Base-by-base conservation (phyloP, 2,113 vertebrate species). In the Misgurnus anguillicaudatus region DNA sequence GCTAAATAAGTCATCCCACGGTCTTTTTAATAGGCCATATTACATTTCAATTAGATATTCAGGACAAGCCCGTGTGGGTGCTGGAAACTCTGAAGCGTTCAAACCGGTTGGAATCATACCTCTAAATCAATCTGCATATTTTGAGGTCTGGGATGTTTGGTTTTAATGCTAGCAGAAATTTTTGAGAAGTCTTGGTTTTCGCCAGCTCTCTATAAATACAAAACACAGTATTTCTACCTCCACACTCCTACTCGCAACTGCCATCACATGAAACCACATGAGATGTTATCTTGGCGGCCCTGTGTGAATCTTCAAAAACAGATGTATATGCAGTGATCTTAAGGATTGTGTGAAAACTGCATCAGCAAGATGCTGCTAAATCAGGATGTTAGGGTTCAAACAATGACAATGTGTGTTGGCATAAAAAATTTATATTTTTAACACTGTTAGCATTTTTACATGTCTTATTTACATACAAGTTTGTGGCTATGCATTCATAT, bases 71-170 rank as follows among this genome's bases (percentile, higher is more conserved):
- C 10, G 61, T 58, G 78, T 80, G 61, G 70, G 78, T 10, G 70
- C 36, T 80, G 78, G 78, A 80, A 80, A 80, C 7, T 71, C 36
- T 80, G 68, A 53, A 38, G 48, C 38, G 55, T 55, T 36, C 61
- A 70, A 38, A 42, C 55, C 2, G 4, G 42, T 19, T 19, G 11
- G n/a, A 45, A 39, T 48, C 5, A 36, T 36, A 60, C 55, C 9
- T 58, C 57, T 45, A 9, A 38, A 13, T 8, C 5, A 13, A 6
- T 48, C 3, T 62, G 39, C 55, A 74, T 74, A 21, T 31, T 62
- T 62, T 31, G 72, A 0, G 72, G 72, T 74, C 45, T 11, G 13
- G 62, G 62, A 74, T 74, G 72, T 60, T 58, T 8, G 53, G 38
- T 58, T 42, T 58, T 14, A 38, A 41, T 72, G 53, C 38, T 9